Percentiles rank a stretch among this genome's conserved stretches.
phyloP scores from a whole-genome alignment of 2,888 invertebrate species.

The Trichopria drosophilae region DNA sequence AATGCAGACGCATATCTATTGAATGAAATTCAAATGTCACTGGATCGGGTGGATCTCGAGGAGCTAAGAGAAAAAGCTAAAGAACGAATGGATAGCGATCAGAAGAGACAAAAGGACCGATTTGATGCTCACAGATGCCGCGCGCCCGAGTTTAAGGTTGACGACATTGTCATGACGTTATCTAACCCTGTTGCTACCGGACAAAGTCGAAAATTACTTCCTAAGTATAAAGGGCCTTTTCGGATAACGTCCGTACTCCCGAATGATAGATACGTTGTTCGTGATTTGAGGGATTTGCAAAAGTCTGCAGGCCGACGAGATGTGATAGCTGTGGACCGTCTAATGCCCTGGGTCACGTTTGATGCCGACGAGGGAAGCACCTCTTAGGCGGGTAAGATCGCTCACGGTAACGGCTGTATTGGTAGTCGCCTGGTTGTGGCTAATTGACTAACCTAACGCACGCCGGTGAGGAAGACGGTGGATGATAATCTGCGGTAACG shows the following conservation, averaged over 20 bases:
- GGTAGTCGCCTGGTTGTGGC: too few relatives aligned
- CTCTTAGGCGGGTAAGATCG: too few relatives aligned
- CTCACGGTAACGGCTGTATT: too few relatives aligned
- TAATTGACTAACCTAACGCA: too few relatives aligned
- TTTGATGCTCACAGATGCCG: constrained; percentile 26
- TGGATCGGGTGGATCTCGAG: constrained; percentile 28
- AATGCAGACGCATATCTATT: constrained; percentile 25
- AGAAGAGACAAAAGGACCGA: constrained; percentile 20
- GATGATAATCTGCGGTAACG: too few relatives aligned
- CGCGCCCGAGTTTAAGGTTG: constrained; percentile 27
- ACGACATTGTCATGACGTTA: constrained; percentile 35
- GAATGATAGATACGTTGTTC: constrained; percentile 36
- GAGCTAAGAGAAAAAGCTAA: constrained; percentile 24
- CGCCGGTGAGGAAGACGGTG: too few relatives aligned
- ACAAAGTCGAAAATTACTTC: constrained; percentile 32
- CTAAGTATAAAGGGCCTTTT: constrained; percentile 37
- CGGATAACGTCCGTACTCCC: constrained; percentile 33
- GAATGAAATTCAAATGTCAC: constrained; percentile 15
- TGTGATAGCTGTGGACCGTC: too few relatives aligned
- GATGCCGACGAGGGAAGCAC: constrained; percentile 23
- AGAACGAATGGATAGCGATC: constrained; percentile 17
- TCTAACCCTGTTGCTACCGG: constrained; percentile 32
- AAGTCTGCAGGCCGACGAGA: constrained; percentile 28
- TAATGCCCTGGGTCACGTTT: constrained; percentile 20
- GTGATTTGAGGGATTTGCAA: constrained; percentile 36